Evolutionary conservation across 2,888 invertebrate species (phyloP).

Genomic region (Seladonia tumulorum): DNA sequence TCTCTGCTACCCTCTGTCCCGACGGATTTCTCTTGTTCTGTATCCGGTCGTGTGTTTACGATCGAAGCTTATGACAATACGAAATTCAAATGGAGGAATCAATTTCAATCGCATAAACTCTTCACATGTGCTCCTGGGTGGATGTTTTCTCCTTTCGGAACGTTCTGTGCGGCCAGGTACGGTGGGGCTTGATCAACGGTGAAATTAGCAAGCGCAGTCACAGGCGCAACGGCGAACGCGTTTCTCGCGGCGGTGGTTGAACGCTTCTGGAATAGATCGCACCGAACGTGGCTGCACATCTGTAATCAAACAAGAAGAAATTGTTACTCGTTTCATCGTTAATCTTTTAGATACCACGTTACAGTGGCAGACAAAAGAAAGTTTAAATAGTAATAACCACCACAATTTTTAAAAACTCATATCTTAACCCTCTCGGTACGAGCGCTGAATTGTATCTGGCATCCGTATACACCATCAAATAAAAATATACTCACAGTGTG

Average conservation of each 20-base stretch:
- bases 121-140: slow-evolving; percentile 28
- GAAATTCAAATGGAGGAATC: slow-evolving; percentile 5
- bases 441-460: no score
- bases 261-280: slow-evolving; percentile 86
- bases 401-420: no score
- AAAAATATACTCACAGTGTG: slow-evolving; percentile 89
- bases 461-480: not conserved
- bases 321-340: not conserved
- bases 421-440: no score
- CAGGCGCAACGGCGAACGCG: slow-evolving; percentile 91
- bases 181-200: slow-evolving; percentile 29
- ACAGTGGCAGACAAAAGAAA: not conserved
- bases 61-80: slow-evolving; percentile 19
- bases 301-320: slow-evolving; percentile 82
- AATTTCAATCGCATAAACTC: slow-evolving; percentile 38
- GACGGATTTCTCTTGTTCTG: not conserved
- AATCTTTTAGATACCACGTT: not conserved
- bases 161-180: slow-evolving; percentile 31
- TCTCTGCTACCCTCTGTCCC: slow-evolving; percentile 11
- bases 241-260: slow-evolving; percentile 86
- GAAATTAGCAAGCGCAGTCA: slow-evolving; percentile 88
- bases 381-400: no score
- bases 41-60: slow-evolving; percentile 8
- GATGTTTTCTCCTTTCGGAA: slow-evolving; percentile 21
- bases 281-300: slow-evolving; percentile 93